phyloP scores from a whole-genome alignment of 2,797 vertebrate species.

The Intellagama lesueurii region DNA sequence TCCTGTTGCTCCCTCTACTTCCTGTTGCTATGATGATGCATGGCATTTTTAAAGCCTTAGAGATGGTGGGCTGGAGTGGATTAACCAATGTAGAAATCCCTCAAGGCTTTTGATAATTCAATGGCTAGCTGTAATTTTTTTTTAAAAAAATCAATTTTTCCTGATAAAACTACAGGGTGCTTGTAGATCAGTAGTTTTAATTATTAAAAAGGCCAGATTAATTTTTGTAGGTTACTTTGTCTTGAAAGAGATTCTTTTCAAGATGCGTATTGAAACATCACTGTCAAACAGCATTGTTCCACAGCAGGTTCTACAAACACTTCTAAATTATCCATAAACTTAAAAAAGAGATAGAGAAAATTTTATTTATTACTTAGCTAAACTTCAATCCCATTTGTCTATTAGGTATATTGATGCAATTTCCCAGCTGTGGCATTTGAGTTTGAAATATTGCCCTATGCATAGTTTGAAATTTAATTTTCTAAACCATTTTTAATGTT shows the following conservation, averaged over 20 bases:
- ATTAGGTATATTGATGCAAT: not conserved
- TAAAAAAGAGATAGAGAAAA: constrained; percentile 16
- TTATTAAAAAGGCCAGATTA: constrained; percentile 8
- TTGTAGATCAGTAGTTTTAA: not conserved
- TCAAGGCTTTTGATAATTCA: no score
- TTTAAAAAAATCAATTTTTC: no score
- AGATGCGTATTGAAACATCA: not conserved
- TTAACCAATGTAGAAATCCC: no score
- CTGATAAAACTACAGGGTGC: not conserved
- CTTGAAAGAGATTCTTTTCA: constrained; percentile 13
- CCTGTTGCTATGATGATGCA: not conserved
- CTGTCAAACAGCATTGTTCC: not conserved
- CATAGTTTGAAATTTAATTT: constrained; percentile 13
- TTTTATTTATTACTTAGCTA: constrained; percentile 8
- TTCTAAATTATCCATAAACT: not conserved
- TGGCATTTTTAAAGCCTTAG: not conserved
- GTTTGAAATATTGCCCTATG: not conserved
- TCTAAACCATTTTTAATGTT: constrained; percentile 30
- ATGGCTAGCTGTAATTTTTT: no score
- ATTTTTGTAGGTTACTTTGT: not conserved
- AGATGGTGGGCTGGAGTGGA: not conserved
- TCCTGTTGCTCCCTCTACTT: not conserved
- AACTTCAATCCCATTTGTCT: not conserved
- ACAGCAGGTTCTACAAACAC: not conserved
- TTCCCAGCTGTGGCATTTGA: not conserved